Conservation (phyloP, 2,888 invertebrate genomes). For the Diplazon laetatorius region DNA sequence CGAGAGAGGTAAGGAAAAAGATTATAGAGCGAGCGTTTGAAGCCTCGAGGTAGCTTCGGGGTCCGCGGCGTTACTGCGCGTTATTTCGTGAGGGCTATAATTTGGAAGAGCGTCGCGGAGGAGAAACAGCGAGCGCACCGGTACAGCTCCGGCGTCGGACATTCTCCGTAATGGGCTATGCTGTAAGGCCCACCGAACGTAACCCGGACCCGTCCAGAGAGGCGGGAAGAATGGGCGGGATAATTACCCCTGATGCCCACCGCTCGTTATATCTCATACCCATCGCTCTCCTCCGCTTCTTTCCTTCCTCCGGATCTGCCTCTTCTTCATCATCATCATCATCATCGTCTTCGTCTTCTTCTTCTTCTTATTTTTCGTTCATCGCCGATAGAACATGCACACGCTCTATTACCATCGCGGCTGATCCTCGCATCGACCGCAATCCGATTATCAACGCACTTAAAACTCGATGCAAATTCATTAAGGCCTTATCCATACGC, state of each 20-base stretch:
- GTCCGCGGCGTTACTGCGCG: constrained; percentile 77
- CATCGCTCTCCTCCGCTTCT: constrained; percentile 67
- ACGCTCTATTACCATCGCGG: constrained; percentile 66
- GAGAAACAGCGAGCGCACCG: constrained; percentile 15
- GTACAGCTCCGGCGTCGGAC: constrained; percentile 37
- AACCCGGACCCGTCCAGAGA: constrained; percentile 74
- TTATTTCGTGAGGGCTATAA: constrained; percentile 80
- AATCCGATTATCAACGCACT: too few relatives aligned
- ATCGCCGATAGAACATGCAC: constrained; percentile 60
- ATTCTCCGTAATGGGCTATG: constrained; percentile 76
- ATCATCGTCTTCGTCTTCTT: constrained; percentile 60
- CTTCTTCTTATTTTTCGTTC: constrained; percentile 65
- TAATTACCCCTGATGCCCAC: constrained; percentile 80
- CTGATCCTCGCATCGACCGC: neutral
- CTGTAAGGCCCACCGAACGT: constrained; percentile 75
- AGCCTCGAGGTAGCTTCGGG: constrained; percentile 65
- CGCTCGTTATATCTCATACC: constrained; percentile 79
- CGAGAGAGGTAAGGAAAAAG: constrained; percentile 15
- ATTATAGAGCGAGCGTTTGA: constrained; percentile 25
- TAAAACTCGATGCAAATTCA: too few relatives aligned
- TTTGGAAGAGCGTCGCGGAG: constrained; percentile 74
- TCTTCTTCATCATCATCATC: constrained; percentile 42
- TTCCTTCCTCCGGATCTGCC: too few relatives aligned
- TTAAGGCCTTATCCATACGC: too few relatives aligned
- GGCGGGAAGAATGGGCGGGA: constrained; percentile 82